Base-by-base conservation (phyloP, 2,888 invertebrate genomes). In the Miltochrista miniata region DNA sequence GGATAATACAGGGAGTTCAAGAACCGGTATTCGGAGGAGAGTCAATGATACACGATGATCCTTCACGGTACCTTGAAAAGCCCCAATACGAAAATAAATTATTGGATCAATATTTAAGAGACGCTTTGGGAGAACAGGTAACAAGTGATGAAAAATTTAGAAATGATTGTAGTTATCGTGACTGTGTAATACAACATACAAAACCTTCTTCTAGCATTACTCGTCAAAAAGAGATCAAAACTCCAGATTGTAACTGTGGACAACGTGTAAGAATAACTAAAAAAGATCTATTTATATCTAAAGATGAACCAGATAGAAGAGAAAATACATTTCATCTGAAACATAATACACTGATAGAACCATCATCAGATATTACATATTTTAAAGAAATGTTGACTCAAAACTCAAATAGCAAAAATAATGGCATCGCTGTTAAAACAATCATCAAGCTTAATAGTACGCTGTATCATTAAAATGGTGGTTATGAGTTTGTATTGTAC, bases 211-310 rank as follows among this genome's bases (percentile, higher is more conserved):
- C 53, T 41, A 51, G 46, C 45, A 38, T 38, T 49, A 29, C 14
- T 13, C 24, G 7, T 35, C 45, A 18, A 18, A 50, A 36, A 31
- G 10, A 24, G 14, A 33, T 1, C 36, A 41, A 42, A 30, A 61
- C 56, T 31, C 43, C 59, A 8, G 58, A 64, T 10, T 74, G 76
- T 55, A 59, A 56, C 46, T 76, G 75, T 50, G 53, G 47, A 13
- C 31, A 14, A 18, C 18, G 30, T 18, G 13, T 45, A 15, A 55
- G 54, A 31, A 13, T 42, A 33, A 54, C 47, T 42, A 36, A 14
- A 31, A 50, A 30, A 38, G 9, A 24, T 13, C 24, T 36, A 44
- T 50, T 46, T 37, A 8, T 39, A n/a, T 10, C 41, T 30, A 60
- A 13, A 31, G 56, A 65, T 9, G 58, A 51, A 49, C 34, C 51